Evolutionary conservation across 2,888 invertebrate genomes (phyloP).

Genomic region (Callimorpha dominula): DNA sequence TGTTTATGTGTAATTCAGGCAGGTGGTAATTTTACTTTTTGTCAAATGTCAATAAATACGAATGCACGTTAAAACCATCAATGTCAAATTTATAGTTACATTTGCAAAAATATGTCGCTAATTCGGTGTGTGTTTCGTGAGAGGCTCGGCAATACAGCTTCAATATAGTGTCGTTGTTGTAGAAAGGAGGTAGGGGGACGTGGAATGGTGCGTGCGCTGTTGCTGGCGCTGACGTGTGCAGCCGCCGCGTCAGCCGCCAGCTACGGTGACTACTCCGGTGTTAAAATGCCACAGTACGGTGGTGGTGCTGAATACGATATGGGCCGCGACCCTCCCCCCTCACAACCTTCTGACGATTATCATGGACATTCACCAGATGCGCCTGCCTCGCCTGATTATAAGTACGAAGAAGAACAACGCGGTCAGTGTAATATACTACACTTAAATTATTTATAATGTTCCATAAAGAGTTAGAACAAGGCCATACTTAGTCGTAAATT

Average conservation of each 20-base stretch:
- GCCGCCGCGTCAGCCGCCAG: slow-evolving; percentile 54
- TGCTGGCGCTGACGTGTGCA: slow-evolving; percentile 57
- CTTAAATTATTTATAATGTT: not conserved
- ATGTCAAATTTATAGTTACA: slow-evolving; percentile 79
- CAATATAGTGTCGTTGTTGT: slow-evolving; percentile 35
- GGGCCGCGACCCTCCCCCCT: slow-evolving; percentile 40
- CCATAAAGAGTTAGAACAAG: too few species aligned
- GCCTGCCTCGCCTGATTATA: slow-evolving; percentile 71
- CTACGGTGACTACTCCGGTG: slow-evolving; percentile 70
- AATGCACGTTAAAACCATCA: slow-evolving; percentile 45
- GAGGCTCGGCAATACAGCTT: slow-evolving; percentile 29
- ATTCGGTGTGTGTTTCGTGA: slow-evolving; percentile 50
- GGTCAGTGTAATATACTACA: slow-evolving; percentile 39
- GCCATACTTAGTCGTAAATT: not conserved
- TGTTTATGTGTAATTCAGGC: slow-evolving; percentile 26
- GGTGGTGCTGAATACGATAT: slow-evolving; percentile 61
- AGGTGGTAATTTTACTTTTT: slow-evolving; percentile 13
- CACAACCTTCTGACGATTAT: slow-evolving; percentile 61
- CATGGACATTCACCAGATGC: slow-evolving; percentile 66
- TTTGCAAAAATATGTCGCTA: slow-evolving; percentile 67
- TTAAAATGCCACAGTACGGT: slow-evolving; percentile 73
- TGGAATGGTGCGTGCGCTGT: slow-evolving; percentile 38
- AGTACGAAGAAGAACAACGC: slow-evolving; percentile 65
- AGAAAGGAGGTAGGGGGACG: slow-evolving; percentile 23
- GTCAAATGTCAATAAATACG: slow-evolving; percentile 35